Evolutionary conservation across 2,797 vertebrate genomes (phyloP), one percentile per base, ranked within the genome.

Genomic region (Perodicticus potto): DNA sequence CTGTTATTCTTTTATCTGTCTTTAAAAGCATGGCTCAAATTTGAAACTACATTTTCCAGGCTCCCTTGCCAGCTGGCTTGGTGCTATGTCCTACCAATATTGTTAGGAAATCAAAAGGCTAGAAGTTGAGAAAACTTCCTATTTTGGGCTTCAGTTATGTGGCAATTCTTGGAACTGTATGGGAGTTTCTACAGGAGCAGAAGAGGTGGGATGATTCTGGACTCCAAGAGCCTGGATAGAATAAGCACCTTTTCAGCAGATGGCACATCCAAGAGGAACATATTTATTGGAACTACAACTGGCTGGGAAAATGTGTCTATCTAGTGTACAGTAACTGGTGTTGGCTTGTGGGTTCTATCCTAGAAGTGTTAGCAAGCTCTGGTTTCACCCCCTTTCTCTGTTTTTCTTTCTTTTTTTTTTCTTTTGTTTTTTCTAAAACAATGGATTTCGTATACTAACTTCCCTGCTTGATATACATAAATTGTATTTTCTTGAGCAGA

Each of bases 401-500:
- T 59, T 65, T 27, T 83, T 7, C 17, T 8, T 13, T 53, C 49
- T 65, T 55, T 81, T 57, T 37, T 72, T 80, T 17, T 11, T 40
- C 59, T 55, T 81, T 57, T 37, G 65, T 80, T 17, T 11, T 40
- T 29, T 73, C 34, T 40, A 29, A 20, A 29, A 73, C 14, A 77
- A 77, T 59, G n/a, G 16, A 13, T 93, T 77, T 4, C 37, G 7
- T 91, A 16, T 61, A 27, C 45, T 84, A 73, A 55, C 11, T 43
- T 91, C 17, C 27, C 16, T 37, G 13, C 77, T 67, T 78, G 17
- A 29, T 20, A 34, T 16, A 57, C 5, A 3, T 53, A 40, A 70
- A 29, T 93, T 88, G 4, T 80, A 22, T 70, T 92, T 84, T n/a
- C 73, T 83, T 73, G 7, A 69, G 82, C 19, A 93, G n/a, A 83